These are phyloP conservation scores for Monarcha castaneiventris DNA, from an alignment of 2,113 vertebrate species.

Conservation along the genomic window DNA sequence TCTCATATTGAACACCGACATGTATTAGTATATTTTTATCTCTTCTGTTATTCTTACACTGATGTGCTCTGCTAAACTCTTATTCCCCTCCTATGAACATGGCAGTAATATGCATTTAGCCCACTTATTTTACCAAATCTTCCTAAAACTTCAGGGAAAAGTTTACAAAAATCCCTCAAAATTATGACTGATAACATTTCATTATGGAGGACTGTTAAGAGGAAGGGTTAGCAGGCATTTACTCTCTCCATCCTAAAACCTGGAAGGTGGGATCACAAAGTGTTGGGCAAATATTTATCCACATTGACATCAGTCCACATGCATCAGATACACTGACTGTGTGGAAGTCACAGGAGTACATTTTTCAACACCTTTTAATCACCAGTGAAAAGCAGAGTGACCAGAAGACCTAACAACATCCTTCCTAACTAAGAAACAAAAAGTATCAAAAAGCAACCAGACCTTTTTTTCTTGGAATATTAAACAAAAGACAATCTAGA, in stretches of 20 bases:
- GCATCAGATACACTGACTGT: neutral
- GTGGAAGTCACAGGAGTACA: neutral
- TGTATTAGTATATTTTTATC: neutral
- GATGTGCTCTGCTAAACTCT: neutral
- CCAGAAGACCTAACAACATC: neutral
- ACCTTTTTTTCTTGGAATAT: neutral
- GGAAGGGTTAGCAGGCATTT: neutral
- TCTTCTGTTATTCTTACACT: neutral
- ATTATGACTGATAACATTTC: neutral
- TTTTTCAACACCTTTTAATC: neutral
- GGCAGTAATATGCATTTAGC: neutral
- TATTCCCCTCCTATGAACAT: neutral
- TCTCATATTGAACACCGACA: neutral
- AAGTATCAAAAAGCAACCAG: neutral
- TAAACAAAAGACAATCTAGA: neutral
- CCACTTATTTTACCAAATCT: neutral
- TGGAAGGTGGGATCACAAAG: neutral
- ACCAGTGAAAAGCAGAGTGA: neutral
- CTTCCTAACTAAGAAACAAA: neutral
- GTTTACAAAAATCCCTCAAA: neutral
- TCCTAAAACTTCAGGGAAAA: neutral
- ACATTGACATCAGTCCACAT: neutral
- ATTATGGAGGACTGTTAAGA: neutral
- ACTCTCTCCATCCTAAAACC: neutral
- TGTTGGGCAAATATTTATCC: neutral